Percentiles rank a stretch among this genome's conserved stretches.
phyloP scores from a whole-genome alignment of 2,797 vertebrate species.

The Potorous gilbertii region DNA sequence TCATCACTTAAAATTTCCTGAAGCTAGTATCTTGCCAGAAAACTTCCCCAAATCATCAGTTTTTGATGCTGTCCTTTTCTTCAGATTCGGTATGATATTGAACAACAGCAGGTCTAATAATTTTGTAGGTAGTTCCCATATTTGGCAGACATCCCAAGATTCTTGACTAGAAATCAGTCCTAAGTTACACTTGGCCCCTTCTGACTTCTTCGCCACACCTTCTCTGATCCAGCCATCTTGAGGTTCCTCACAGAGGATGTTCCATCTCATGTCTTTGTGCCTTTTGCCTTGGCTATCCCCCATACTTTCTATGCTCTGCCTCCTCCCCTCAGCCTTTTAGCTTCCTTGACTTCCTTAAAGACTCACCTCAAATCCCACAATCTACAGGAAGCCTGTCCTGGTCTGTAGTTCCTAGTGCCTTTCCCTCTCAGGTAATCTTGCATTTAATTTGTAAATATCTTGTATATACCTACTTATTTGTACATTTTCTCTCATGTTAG shows the following conservation, averaged over 20 bases:
- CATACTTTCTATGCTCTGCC: background rate
- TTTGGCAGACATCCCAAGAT: background rate
- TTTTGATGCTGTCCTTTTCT: background rate
- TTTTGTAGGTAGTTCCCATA: background rate
- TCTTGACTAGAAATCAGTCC: background rate
- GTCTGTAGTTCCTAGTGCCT: background rate
- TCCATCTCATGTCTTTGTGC: background rate
- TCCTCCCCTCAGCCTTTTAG: background rate
- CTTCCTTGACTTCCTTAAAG: background rate
- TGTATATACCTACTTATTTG: background rate
- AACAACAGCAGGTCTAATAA: background rate
- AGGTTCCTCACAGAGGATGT: background rate
- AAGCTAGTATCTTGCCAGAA: background rate
- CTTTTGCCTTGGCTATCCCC: background rate
- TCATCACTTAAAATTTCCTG: background rate
- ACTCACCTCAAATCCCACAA: background rate
- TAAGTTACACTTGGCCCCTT: background rate
- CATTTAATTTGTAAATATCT: background rate
- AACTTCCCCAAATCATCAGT: background rate
- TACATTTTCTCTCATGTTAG: background rate
- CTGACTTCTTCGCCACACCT: background rate
- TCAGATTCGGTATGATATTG: background rate
- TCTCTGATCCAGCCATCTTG: background rate
- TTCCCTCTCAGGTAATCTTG: background rate
- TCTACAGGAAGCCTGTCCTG: background rate